A percentile compares a stretch with the other conserved stretches of the same genome.
phyloP scores from a whole-genome alignment of 2,797 vertebrate genomes.

The Varecia variegata region DNA sequence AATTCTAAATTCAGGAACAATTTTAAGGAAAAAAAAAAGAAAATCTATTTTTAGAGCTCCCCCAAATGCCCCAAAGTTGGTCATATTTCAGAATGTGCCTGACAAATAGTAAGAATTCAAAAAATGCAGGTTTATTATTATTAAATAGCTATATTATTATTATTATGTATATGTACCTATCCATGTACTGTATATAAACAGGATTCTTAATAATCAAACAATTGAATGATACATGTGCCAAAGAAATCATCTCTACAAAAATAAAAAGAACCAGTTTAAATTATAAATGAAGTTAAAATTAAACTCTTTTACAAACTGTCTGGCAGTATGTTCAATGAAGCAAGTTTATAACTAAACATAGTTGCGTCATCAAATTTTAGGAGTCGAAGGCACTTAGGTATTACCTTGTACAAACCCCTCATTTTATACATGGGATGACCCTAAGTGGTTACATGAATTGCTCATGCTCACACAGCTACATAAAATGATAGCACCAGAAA shows the following conservation, averaged over 20 bases:
- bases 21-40: not conserved
- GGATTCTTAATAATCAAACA: not conserved
- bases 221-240: not conserved
- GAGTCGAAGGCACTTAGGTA: not conserved
- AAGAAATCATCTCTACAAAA: not conserved
- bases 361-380: not conserved
- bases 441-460: not conserved
- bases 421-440: not conserved
- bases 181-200: not conserved
- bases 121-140: not conserved
- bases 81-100: not conserved
- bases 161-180: not conserved
- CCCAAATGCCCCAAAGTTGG: not conserved
- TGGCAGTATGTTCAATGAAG: not conserved
- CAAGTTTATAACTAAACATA: not conserved
- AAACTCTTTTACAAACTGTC: conserved; percentile 2
- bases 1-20: not conserved
- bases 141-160: not conserved
- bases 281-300: not conserved
- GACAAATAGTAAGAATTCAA: not conserved
- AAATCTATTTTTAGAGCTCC: not conserved
- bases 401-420: not conserved
- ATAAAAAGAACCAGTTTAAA: not conserved
- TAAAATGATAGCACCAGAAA: not conserved
- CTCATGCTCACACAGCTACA: not conserved